Evolutionary conservation across 2,797 vertebrate genomes (phyloP).

Genomic region (Pseudotriccus pelzelni): DNA sequence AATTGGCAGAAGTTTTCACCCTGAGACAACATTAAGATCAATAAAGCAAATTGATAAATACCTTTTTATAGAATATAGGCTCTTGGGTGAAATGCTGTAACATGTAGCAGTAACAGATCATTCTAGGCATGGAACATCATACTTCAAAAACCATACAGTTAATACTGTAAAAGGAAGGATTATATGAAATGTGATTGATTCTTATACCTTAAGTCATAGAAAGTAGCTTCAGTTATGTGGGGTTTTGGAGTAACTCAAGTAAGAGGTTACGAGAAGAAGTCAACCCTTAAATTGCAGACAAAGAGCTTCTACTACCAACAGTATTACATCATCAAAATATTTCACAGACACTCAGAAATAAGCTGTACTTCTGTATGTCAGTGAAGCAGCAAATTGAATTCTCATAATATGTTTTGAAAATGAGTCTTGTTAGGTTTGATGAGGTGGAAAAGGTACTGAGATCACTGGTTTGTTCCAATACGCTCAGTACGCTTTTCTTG

Average conservation of each 20-base stretch:
- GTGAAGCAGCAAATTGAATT: constrained; percentile 89
- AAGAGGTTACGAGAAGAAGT: constrained; percentile 40
- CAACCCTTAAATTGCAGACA: constrained; percentile 55
- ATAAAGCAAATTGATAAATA: constrained; percentile 58
- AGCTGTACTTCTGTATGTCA: constrained; percentile 72
- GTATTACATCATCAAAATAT: constrained; percentile 42
- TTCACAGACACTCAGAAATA: constrained; percentile 59
- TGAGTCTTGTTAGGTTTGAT: constrained; percentile 84
- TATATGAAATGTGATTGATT: constrained; percentile 16
- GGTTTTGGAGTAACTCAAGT: constrained; percentile 12
- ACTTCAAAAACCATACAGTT: not conserved
- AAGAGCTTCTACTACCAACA: constrained; percentile 37
- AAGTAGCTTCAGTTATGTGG: not conserved
- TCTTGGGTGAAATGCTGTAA: not conserved
- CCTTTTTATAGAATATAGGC: not conserved
- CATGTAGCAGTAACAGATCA: not conserved
- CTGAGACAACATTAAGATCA: constrained; percentile 6
- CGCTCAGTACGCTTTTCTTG: constrained; percentile 77
- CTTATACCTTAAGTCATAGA: not conserved
- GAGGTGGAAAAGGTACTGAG: constrained; percentile 81
- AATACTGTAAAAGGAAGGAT: constrained; percentile 1
- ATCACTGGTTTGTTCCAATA: constrained; percentile 82
- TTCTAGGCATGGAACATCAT: not conserved
- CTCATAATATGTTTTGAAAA: constrained; percentile 82
- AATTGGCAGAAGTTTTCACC: constrained; percentile 27